phyloP scores from a whole-genome alignment of 2,113 vertebrate genomes.

The Lates calcarifer region DNA sequence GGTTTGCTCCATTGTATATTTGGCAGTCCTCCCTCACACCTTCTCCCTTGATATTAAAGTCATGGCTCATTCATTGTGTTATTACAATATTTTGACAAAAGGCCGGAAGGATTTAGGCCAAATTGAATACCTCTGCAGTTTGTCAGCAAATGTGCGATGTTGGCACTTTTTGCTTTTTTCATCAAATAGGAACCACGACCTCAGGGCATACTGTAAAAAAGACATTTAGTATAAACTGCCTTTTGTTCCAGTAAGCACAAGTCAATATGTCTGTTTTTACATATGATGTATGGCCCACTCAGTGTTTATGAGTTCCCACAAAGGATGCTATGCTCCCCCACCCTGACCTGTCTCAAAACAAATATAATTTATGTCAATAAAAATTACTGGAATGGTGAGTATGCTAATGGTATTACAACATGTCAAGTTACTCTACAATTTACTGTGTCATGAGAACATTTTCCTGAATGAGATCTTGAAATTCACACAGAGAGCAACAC shows the following conservation, averaged over 20 bases:
- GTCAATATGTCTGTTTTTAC: constrained; percentile 52
- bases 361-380: not conserved
- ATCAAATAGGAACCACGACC: constrained; percentile 59
- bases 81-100: constrained; percentile 63
- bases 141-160: constrained; percentile 67
- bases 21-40: constrained; percentile 18
- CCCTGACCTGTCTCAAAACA: not conserved
- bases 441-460: not conserved
- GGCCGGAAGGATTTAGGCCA: constrained; percentile 56
- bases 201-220: constrained; percentile 35
- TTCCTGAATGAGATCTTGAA: not conserved
- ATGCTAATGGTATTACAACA: too few species aligned
- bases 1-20: constrained; percentile 11
- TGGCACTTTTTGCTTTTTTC: constrained; percentile 59
- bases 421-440: not conserved
- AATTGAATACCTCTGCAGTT: constrained; percentile 61
- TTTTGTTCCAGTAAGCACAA: constrained; percentile 57
- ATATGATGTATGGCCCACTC: constrained; percentile 25
- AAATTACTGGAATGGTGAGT: constrained; percentile 1
- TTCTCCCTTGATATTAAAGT: constrained; percentile 57
- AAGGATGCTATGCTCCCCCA: not conserved
- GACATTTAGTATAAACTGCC: constrained; percentile 58
- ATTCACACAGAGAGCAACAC: not conserved
- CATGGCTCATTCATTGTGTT: constrained; percentile 71
- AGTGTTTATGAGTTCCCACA: constrained; percentile 4